Evolutionary conservation across 1,140 invertebrate genomes (phyloP), one percentile per base, ranked within the genome.

Genomic region (Drosophila teissieri): DNA sequence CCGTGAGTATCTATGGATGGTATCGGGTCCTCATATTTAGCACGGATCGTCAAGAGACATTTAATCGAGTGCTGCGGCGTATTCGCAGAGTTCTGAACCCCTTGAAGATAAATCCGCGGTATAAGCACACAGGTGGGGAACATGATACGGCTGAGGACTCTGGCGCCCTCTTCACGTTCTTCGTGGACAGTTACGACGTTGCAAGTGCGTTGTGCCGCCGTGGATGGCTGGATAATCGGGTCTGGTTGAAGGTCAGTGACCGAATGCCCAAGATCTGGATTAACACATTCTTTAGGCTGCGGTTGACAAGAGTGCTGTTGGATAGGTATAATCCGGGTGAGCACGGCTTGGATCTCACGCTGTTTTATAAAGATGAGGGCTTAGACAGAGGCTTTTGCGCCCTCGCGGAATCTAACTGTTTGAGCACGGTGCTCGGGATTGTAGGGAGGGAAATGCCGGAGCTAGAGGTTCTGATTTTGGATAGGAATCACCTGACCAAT

Each of bases 1-100:
- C 80, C 15, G 68, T 78, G 12, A 82, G 80, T 8, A 42, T 31
- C 2, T 65, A 65, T 31, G 80, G 80, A 4, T 82, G 80, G 80
- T 82, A 83, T 42, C 80, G 80, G 0, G 69, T 83, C 1, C 27
- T 79, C 1, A 48, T 82, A n/a, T 75, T 48, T 14, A 63, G 46
- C n/a, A 49, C 51, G 7, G 37, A 61, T 5, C 72, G 45, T 14
- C 24, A 48, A 3, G 49, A 42, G 5, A 24, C 8, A 17, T 27
- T 54, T 2, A 22, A 46, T 0, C 22, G 51, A 8, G 60, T 74
- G 37, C 11, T 82, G 45, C 36, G 55, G 0, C 44, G 54, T 11
- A 31, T 83, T 10, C 45, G 75, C 2, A n/a, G 27, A 0, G 27
- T 42, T 5, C 15, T 82, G 31, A 40, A 1, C 0, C 75, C 75